Evolutionary conservation across 2,113 vertebrate species (phyloP).

Genomic region (Amazona guildingii): DNA sequence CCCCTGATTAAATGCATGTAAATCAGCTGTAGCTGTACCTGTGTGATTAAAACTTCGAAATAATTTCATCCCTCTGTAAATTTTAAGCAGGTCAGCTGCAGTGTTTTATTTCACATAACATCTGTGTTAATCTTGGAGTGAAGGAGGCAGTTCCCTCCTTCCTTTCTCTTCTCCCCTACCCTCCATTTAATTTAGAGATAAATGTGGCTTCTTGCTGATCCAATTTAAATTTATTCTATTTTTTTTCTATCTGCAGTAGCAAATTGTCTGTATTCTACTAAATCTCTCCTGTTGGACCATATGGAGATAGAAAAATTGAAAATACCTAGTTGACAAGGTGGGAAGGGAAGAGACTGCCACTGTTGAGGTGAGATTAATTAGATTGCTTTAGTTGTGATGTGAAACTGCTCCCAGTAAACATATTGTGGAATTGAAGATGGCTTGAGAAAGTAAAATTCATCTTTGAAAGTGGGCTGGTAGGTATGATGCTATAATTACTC

Average conservation of each 20-base stretch:
- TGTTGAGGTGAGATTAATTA: neutral
- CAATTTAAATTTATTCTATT: neutral
- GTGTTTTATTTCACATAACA: neutral
- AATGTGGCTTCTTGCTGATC: neutral
- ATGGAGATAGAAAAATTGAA: neutral
- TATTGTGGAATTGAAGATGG: neutral
- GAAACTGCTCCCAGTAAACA: neutral
- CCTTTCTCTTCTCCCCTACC: neutral
- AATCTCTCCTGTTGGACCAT: neutral
- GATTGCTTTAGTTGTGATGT: neutral
- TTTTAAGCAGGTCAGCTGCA: neutral
- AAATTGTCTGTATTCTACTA: neutral
- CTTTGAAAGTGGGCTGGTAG: neutral
- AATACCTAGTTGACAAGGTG: neutral
- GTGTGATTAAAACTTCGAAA: neutral
- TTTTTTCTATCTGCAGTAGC: neutral
- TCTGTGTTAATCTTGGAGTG: neutral
- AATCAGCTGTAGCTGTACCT: neutral
- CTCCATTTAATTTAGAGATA: neutral
- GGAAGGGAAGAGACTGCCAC: neutral
- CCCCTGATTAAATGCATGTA: rapidly evolving
- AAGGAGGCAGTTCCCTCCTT: neutral
- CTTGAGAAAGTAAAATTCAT: neutral
- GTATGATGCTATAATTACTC: neutral
- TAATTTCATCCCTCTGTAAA: neutral